phyloP scores from a whole-genome alignment of 2,888 invertebrate species.

The Agonopterix heracliana region DNA sequence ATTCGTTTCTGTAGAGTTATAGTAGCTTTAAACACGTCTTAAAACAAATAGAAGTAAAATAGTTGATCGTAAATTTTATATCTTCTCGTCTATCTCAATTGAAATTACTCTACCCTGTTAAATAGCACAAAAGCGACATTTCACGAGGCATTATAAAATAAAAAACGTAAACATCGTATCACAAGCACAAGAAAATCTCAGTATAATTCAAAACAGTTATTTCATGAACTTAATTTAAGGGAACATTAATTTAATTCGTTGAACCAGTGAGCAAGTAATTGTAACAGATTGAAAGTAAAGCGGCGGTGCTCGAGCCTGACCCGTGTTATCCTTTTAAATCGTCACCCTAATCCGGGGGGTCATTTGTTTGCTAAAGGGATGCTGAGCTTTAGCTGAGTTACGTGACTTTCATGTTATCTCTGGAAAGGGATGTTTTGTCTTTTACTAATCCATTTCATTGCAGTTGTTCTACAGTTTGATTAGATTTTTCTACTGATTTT shows the following conservation, averaged over 20 bases:
- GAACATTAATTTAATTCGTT: slow-evolving; percentile 19
- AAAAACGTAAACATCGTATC: too few species aligned
- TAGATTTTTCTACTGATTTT: too few species aligned
- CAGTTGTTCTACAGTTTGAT: background rate
- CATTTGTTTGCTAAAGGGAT: slow-evolving; percentile 71
- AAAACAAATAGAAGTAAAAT: too few species aligned
- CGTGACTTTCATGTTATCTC: slow-evolving; percentile 30
- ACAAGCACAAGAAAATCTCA: background rate
- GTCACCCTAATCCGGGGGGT: slow-evolving; percentile 46
- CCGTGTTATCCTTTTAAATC: slow-evolving; percentile 55
- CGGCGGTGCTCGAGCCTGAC: slow-evolving; percentile 41
- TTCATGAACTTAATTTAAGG: slow-evolving; percentile 14
- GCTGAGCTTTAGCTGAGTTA: slow-evolving; percentile 29
- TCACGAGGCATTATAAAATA: too few species aligned
- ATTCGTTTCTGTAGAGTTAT: background rate
- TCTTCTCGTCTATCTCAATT: too few species aligned
- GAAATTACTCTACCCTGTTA: too few species aligned
- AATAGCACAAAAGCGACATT: too few species aligned
- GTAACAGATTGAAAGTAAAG: slow-evolving; percentile 52
- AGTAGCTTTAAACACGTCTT: background rate
- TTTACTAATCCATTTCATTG: too few species aligned
- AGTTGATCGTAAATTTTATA: too few species aligned
- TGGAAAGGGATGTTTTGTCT: background rate
- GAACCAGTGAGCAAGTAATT: slow-evolving; percentile 46
- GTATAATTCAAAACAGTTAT: slow-evolving; percentile 7